These are phyloP conservation scores for Cryptoleucopteryx plumbea DNA, from an alignment of 2,113 vertebrate genomes.

Conservation along the genomic window DNA sequence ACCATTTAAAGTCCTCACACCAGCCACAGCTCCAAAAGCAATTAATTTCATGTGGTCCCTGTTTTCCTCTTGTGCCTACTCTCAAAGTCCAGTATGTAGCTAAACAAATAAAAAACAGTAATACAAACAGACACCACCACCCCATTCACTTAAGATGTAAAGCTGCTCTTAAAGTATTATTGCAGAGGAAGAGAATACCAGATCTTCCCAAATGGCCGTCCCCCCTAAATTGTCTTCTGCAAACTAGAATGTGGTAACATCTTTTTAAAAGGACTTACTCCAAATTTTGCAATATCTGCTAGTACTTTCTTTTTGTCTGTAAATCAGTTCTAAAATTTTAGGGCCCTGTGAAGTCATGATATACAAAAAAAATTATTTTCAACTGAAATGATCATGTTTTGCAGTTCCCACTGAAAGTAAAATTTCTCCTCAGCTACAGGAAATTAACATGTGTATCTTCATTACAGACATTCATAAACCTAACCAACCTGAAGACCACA, in stretches of 20 bases:
- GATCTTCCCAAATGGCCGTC: not conserved
- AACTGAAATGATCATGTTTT: not conserved
- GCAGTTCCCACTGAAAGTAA: not conserved
- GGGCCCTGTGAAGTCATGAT: not conserved
- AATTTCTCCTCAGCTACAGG: not conserved
- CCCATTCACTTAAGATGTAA: not conserved
- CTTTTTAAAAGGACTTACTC: not conserved
- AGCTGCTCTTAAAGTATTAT: not conserved
- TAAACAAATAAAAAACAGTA: not conserved
- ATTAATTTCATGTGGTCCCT: not conserved
- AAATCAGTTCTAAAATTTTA: not conserved
- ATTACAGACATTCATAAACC: not conserved
- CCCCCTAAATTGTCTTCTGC: not conserved
- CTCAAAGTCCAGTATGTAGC: not conserved
- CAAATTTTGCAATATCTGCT: not conserved
- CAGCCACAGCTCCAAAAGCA: not conserved
- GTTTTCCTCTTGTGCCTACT: not conserved
- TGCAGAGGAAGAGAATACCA: not conserved
- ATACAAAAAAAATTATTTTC: not conserved
- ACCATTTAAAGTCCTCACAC: not conserved
- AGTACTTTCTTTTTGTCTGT: not conserved
- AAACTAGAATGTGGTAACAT: not conserved
- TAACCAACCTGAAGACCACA: not conserved
- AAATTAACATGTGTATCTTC: not conserved
- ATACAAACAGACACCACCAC: not conserved